Percentiles rank a stretch among this genome's conserved stretches.
These are phyloP conservation scores for Brachyhypopomus gauderio DNA, from an alignment of 2,113 vertebrate species.

Conservation along the genomic window DNA sequence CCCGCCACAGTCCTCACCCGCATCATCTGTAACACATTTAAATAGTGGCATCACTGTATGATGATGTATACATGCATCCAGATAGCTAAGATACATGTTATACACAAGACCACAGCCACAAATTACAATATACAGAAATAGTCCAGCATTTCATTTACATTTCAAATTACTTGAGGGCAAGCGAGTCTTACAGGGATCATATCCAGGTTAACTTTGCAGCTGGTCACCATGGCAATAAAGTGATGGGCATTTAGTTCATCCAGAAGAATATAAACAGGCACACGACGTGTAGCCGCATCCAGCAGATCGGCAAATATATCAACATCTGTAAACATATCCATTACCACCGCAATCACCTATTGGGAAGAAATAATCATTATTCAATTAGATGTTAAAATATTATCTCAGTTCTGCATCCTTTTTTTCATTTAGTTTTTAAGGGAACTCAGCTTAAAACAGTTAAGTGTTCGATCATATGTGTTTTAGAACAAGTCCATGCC, in stretches of 20 bases:
- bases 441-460: conserved; percentile 8
- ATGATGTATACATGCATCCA: not conserved
- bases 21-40: conserved; percentile 82
- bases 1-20: conserved; percentile 92
- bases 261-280: conserved; percentile 94
- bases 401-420: not conserved
- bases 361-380: conserved; percentile 35
- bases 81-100: not conserved
- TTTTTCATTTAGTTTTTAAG: not conserved
- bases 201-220: conserved; percentile 90
- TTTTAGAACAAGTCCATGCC: not conserved
- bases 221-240: conserved; percentile 88
- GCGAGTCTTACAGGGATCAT: conserved; percentile 81
- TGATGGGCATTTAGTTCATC: conserved; percentile 89
- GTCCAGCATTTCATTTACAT: conserved; percentile 2
- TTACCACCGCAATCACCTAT: conserved; percentile 94
- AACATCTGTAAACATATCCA: conserved; percentile 95
- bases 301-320: conserved; percentile 91
- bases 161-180: not conserved
- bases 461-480: not conserved
- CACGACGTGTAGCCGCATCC: conserved; percentile 83
- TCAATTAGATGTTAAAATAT: not conserved
- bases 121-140: not conserved
- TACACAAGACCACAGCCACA: not conserved
- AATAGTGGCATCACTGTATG: conserved; percentile 2